Evolutionary conservation across 2,888 invertebrate species (phyloP).

Genomic region (Nephrotoma flavescens): DNA sequence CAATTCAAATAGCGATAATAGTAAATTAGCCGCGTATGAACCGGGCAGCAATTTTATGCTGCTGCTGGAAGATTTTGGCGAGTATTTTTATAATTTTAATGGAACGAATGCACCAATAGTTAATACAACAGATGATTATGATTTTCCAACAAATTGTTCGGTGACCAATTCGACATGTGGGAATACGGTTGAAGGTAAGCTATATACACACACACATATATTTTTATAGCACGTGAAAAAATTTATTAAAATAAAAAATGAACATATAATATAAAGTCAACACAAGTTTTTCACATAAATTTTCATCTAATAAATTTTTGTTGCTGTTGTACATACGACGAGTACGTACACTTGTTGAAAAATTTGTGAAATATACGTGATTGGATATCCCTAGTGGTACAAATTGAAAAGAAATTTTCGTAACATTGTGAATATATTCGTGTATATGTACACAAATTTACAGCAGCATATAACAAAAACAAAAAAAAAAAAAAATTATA

Average conservation of each 20-base stretch:
- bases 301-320: background rate
- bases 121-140: conserved; percentile 16
- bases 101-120: conserved; percentile 19
- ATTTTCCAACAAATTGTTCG: conserved; percentile 28
- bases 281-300: background rate
- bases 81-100: conserved; percentile 49
- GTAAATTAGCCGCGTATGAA: conserved; percentile 7
- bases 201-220: background rate
- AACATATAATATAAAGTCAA: background rate
- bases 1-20: background rate
- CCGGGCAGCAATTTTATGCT: conserved; percentile 39
- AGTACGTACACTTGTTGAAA: background rate
- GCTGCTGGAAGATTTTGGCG: conserved; percentile 62
- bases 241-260: background rate
- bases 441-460: background rate
- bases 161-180: conserved; percentile 23
- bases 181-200: conserved; percentile 26
- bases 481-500: background rate
- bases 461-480: background rate
- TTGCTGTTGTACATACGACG: too few relatives aligned
- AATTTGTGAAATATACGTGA: background rate
- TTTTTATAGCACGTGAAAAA: background rate
- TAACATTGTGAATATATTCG: background rate
- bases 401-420: background rate
- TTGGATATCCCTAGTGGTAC: background rate